A percentile compares a stretch with the other conserved stretches of the same genome.
Evolutionary conservation across 37 sponge, comb jelly and placozoan genomes (phyloP).

Genomic region (Halichondria panicea): DNA sequence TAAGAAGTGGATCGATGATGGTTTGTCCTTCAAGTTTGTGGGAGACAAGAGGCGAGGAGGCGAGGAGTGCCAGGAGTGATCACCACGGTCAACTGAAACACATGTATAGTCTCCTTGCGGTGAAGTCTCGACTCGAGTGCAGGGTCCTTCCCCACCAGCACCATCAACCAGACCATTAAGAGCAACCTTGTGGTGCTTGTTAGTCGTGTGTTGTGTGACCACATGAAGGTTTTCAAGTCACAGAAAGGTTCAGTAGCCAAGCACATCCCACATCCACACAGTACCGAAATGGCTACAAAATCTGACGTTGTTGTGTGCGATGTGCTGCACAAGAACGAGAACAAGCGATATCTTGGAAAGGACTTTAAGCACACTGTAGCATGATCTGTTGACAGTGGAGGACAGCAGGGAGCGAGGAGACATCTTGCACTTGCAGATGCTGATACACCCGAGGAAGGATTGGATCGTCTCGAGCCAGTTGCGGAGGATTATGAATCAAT

Average conservation of each 20-base stretch:
- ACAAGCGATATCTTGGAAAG: no score
- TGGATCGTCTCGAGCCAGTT: slow-evolving; percentile 31
- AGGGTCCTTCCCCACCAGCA: background rate
- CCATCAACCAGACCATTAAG: background rate
- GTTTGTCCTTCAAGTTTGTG: slow-evolving; percentile 21
- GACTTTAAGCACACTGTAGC: no score
- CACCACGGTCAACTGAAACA: slow-evolving; percentile 8
- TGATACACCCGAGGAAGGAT: slow-evolving; percentile 35
- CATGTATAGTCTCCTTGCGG: slow-evolving; percentile 38
- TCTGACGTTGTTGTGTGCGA: slow-evolving; percentile 40
- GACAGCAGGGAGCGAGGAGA: no score
- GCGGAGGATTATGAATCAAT: no score
- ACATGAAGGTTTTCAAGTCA: background rate
- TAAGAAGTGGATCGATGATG: slow-evolving; percentile 34
- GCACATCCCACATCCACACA: slow-evolving; percentile 3
- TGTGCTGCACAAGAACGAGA: slow-evolving; percentile 42
- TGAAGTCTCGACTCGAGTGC: background rate
- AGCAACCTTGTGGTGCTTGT: slow-evolving; percentile 9
- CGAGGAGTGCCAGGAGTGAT: slow-evolving; percentile 26
- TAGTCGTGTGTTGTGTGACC: background rate
- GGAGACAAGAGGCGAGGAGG: slow-evolving; percentile 25
- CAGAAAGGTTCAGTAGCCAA: background rate
- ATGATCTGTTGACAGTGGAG: no score
- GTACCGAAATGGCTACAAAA: background rate
- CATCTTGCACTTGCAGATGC: slow-evolving; percentile 16